Percentiles rank a stretch among this genome's conserved stretches.
These are phyloP conservation scores for Aromia moschata DNA, from an alignment of 2,888 invertebrate genomes.

Conservation along the genomic window DNA sequence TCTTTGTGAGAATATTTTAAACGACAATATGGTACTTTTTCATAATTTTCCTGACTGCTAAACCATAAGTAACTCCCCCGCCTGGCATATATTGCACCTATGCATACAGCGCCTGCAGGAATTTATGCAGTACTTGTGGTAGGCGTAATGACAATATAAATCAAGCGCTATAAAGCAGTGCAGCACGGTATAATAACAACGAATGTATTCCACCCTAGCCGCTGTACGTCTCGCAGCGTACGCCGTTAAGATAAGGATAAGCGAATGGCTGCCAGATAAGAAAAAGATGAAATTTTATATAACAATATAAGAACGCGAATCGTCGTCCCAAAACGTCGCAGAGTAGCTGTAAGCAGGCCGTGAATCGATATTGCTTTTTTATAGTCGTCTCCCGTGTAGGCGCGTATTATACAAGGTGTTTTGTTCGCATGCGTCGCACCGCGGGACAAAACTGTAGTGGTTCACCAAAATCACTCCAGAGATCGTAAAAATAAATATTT, in stretches of 20 bases:
- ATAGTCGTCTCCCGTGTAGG: neutral
- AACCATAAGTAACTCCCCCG: too few species aligned
- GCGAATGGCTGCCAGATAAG: constrained; percentile 9
- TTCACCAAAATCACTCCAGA: too few species aligned
- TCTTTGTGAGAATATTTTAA: too few species aligned
- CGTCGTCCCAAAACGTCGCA: neutral
- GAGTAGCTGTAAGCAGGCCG: neutral
- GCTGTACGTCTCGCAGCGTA: neutral
- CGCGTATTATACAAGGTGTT: neutral
- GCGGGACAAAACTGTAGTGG: too few species aligned
- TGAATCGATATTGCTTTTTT: neutral
- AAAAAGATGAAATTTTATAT: constrained; percentile 9
- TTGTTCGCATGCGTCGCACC: too few species aligned
- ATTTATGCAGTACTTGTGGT: too few species aligned
- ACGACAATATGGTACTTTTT: too few species aligned
- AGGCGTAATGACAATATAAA: constrained; percentile 12
- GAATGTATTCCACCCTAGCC: neutral
- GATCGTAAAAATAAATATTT: too few species aligned
- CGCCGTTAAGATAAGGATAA: constrained; percentile 10
- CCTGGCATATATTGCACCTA: too few species aligned
- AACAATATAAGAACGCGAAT: neutral
- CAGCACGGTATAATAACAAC: constrained; percentile 7
- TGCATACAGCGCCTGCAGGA: too few species aligned
- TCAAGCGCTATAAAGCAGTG: constrained; percentile 7
- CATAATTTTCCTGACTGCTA: too few species aligned